These are phyloP conservation scores for Meleagris gallopavo DNA, from an alignment of 2,113 vertebrate species.

Conservation along the genomic window DNA sequence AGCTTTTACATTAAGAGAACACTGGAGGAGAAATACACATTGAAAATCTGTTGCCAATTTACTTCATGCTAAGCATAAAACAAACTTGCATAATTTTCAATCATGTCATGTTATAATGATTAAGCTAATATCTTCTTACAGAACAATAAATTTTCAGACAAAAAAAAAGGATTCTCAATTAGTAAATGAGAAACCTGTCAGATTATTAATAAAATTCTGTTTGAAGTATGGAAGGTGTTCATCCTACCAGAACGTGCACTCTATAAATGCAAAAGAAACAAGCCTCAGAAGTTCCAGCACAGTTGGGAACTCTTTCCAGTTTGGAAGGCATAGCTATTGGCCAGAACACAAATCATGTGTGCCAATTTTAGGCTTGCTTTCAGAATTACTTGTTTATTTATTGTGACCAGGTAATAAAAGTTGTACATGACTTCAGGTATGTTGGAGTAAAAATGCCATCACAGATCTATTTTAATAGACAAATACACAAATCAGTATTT, in stretches of 20 bases:
- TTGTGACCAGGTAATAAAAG: background rate
- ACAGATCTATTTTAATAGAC: constrained; percentile 44
- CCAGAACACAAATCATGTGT: constrained; percentile 20
- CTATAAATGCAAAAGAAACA: constrained; percentile 78
- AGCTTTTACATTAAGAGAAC: background rate
- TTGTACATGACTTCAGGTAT: background rate
- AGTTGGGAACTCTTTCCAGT: background rate
- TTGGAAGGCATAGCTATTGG: constrained; percentile 15
- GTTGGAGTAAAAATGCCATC: background rate
- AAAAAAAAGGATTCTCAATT: background rate
- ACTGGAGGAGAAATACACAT: background rate
- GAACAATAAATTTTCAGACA: background rate
- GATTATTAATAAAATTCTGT: constrained; percentile 2
- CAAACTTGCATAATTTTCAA: background rate
- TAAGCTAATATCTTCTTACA: background rate
- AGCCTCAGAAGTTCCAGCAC: constrained; percentile 59
- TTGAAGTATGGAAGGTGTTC: constrained; percentile 77
- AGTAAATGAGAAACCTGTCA: background rate
- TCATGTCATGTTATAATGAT: background rate
- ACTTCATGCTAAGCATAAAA: background rate
- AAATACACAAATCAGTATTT: background rate
- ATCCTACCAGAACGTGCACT: constrained; percentile 67
- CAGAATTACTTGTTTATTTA: background rate
- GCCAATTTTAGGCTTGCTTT: background rate
- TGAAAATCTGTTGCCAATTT: background rate